Evolutionary conservation across 2,113 vertebrate species (phyloP).

Genomic region (Upupa epops): DNA sequence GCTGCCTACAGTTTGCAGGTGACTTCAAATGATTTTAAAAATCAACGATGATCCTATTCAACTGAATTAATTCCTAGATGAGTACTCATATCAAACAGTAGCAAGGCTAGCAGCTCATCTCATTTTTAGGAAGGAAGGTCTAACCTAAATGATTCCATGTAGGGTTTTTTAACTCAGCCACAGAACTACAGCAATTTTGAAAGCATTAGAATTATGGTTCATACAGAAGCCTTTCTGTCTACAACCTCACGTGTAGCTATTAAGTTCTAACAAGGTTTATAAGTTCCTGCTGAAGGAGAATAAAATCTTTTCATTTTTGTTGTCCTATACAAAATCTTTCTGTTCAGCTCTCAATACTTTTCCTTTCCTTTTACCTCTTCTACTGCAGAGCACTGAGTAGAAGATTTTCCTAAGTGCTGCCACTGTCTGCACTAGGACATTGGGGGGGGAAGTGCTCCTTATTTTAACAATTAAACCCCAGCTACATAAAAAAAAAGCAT

Average conservation of each 20-base stretch:
- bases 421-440: neutral
- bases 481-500: neutral
- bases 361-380: neutral
- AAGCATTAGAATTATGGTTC: neutral
- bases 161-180: neutral
- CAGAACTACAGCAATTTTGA: constrained; percentile 28
- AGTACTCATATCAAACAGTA: constrained; percentile 24
- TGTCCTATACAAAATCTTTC: neutral
- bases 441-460: neutral
- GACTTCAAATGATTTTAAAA: constrained; percentile 47
- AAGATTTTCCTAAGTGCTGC: neutral
- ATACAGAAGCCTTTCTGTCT: constrained; percentile 15
- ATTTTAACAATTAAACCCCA: neutral
- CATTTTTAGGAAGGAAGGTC: neutral
- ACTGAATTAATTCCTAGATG: neutral
- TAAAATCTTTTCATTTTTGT: neutral
- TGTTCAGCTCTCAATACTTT: neutral
- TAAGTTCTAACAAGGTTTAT: constrained; percentile 14
- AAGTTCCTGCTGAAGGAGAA: neutral
- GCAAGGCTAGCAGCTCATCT: neutral
- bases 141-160: neutral
- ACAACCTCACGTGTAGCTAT: neutral
- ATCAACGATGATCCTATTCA: constrained; percentile 29
- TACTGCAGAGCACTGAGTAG: neutral
- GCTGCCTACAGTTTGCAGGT: constrained; percentile 11